Evolutionary conservation across 2,797 vertebrate genomes (phyloP), one percentile per base, ranked within the genome.

Genomic region (Urophycis tenuis): DNA sequence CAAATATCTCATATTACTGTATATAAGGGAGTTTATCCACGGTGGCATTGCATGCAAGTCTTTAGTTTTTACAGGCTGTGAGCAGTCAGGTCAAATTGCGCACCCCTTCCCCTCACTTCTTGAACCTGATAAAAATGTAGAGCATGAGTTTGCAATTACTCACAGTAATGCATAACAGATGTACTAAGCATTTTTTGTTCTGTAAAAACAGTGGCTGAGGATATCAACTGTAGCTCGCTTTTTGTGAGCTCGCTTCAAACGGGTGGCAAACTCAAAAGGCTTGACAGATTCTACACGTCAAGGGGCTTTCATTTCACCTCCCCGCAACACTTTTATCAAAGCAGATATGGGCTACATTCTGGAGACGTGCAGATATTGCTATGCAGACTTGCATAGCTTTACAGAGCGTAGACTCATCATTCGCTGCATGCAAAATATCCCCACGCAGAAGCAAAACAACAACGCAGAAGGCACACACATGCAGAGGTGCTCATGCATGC

Each of bases 21-120:
- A 14, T 67, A 67, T 29, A 67, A 1, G 11, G n/a, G 22, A n/a
- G 25, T 60, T 60, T 60, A 6, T 60, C 39, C 81, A 83, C 76
- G 81, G 79, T 87, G 84, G 53, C 75, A 84, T 73, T 33, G 75
- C 73, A 78, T 71, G 8, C 6, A n/a, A 29, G 60, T 67, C 1
- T 67, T 1, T 67, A n/a, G 3, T 67, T 29, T n/a, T 60, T 60
- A 7, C 60, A 67, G 12, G 25, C n/a, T 75, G 9, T 73, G 39
- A 32, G 22, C 70, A 5, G 3, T 81, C 70, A 45, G 36, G 77
- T 74, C 25, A 78, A 74, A 71, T 81, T 71, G 64, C 67, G 36
- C 74, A 82, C 33, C 74, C 14, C 32, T 60, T 17, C 31, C 2
- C 74, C n/a, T 32, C 34, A 41, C 45, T 70, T 78, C 29, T 75